Conservation (phyloP, 2,888 invertebrate genomes). For the Chesias legatella region DNA sequence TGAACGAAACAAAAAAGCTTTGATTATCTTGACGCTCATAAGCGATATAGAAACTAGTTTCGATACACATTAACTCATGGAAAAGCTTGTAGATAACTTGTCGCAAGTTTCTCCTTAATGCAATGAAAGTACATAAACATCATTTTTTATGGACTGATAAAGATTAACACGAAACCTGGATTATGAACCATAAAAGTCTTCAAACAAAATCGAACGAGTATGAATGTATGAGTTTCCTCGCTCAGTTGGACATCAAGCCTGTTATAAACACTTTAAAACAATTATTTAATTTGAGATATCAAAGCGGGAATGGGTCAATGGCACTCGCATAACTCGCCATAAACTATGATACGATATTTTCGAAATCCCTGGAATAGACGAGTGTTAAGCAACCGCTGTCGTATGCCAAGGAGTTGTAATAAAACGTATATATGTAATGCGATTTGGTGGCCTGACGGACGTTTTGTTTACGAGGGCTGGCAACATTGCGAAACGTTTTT, state of each 20-base stretch:
- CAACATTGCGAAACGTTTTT: conserved; percentile 51
- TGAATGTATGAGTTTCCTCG: conserved; percentile 33
- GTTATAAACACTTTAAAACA: conserved; percentile 28
- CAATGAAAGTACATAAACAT: conserved; percentile 21
- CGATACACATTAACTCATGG: conserved; percentile 7
- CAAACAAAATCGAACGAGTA: conserved; percentile 17
- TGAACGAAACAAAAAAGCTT: conserved; percentile 1
- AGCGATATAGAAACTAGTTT: conserved; percentile 7
- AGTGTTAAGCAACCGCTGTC: conserved; percentile 48
- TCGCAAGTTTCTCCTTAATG: conserved; percentile 23
- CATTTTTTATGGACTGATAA: conserved; percentile 9
- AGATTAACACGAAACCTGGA: conserved; percentile 8
- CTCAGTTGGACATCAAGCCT: conserved; percentile 32
- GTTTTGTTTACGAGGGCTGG: conserved; percentile 57
- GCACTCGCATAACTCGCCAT: conserved; percentile 45
- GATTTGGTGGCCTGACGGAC: conserved; percentile 45
- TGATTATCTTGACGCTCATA: background rate
- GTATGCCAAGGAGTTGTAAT: conserved; percentile 53
- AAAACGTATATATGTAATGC: conserved; percentile 43
- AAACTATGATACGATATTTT: conserved; percentile 43
- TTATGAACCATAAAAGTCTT: conserved; percentile 9
- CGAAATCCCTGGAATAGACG: conserved; percentile 47
- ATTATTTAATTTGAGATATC: conserved; percentile 34
- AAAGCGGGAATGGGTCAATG: conserved; percentile 59
- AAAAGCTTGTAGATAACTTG: conserved; percentile 17